Evolutionary conservation across 35 echinoderm and acorn worm genomes (phyloP).

Genomic region (Acanthaster planci): DNA sequence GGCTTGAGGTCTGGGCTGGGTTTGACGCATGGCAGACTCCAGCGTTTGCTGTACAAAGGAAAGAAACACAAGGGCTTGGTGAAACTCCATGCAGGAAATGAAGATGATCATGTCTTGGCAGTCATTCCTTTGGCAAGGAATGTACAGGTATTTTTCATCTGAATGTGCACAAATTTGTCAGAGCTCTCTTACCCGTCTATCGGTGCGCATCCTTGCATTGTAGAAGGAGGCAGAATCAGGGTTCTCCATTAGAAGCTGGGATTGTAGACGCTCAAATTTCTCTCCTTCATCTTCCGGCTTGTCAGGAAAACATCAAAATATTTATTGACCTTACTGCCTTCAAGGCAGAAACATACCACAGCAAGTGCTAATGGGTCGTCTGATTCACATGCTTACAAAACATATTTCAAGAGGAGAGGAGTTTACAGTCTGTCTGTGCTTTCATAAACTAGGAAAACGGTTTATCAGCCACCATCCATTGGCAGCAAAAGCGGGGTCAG

Average conservation of each 20-base stretch:
- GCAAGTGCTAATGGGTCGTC: too few species aligned
- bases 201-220: conserved; percentile 93
- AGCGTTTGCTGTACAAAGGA: conserved; percentile 81
- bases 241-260: conserved; percentile 83
- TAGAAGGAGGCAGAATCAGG: conserved; percentile 91
- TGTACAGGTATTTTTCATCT: too few species aligned
- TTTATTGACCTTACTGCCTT: not conserved
- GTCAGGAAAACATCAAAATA: conserved; percentile 14
- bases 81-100: too few species aligned
- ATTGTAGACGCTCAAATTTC: conserved; percentile 94
- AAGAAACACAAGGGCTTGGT: not conserved
- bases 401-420: too few species aligned
- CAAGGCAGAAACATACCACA: too few species aligned
- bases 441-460: too few species aligned
- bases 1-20: conserved; percentile 61
- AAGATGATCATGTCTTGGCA: too few species aligned
- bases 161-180: not conserved
- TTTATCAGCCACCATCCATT: too few species aligned
- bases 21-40: conserved; percentile 77
- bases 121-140: too few species aligned
- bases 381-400: too few species aligned
- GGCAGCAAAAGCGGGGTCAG: too few species aligned
- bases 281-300: conserved; percentile 99
- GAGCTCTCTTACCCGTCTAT: conserved; percentile 78
- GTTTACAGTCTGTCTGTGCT: too few species aligned